These are phyloP conservation scores for Proterorhinus semilunaris DNA, from an alignment of 2,113 vertebrate genomes.

Conservation along the genomic window DNA sequence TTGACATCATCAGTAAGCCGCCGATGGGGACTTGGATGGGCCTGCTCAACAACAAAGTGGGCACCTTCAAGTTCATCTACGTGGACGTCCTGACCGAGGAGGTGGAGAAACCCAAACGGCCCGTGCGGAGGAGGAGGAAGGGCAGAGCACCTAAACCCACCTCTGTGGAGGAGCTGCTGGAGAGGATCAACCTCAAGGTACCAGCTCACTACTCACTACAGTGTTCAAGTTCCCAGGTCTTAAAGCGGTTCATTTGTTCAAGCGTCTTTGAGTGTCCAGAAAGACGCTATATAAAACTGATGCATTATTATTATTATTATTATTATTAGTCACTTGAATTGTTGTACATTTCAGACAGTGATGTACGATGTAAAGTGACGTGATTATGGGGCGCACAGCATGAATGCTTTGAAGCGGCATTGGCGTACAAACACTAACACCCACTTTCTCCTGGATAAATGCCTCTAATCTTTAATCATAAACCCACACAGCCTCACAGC, in stretches of 20 bases:
- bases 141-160: slow-evolving; percentile 90
- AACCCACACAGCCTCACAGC: slow-evolving; percentile 28
- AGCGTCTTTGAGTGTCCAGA: too few relatives aligned
- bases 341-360: slow-evolving; percentile 26
- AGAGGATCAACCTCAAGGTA: slow-evolving; percentile 95
- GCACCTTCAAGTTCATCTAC: slow-evolving; percentile 99
- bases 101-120: slow-evolving; percentile 92
- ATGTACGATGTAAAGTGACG: slow-evolving; percentile 30
- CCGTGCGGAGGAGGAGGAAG: slow-evolving; percentile 86
- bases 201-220: background rate
- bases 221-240: too few relatives aligned
- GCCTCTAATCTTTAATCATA: slow-evolving; percentile 43
- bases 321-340: slow-evolving; percentile 8
- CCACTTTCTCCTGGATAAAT: slow-evolving; percentile 39
- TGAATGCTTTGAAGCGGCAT: slow-evolving; percentile 34
- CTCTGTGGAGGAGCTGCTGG: slow-evolving; percentile 94
- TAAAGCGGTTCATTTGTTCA: background rate
- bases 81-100: slow-evolving; percentile 94
- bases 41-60: slow-evolving; percentile 95
- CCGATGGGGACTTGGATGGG: slow-evolving; percentile 99
- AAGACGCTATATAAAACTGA: too few relatives aligned
- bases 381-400: slow-evolving; percentile 35
- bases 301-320: background rate
- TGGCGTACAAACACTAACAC: slow-evolving; percentile 47
- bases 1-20: slow-evolving; percentile 98